phyloP scores from a whole-genome alignment of 1,140 invertebrate genomes.

The Drosophila eugracilis region DNA sequence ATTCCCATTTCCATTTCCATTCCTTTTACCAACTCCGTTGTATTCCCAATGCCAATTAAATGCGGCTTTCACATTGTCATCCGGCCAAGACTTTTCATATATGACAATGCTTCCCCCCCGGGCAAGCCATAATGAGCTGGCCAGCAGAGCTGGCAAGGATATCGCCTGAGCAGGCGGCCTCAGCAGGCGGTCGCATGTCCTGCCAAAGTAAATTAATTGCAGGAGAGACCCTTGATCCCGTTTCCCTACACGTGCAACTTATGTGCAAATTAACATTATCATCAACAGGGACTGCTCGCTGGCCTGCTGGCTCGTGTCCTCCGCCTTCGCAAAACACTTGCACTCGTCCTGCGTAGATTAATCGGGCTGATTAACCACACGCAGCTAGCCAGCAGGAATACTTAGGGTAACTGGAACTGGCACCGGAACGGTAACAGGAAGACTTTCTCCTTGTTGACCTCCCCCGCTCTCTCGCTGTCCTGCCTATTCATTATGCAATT shows the following conservation, averaged over 20 bases:
- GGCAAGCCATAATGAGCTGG: constrained; percentile 64
- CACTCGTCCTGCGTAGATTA: constrained; percentile 73
- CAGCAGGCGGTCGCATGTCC: constrained; percentile 77
- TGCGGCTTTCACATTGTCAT: constrained; percentile 70
- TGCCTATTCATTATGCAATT: constrained; percentile 80
- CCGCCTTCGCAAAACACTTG: constrained; percentile 24
- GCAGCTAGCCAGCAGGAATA: constrained; percentile 33
- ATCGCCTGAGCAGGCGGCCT: constrained; percentile 8
- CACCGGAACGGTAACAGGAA: not conserved
- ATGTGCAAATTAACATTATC: constrained; percentile 80
- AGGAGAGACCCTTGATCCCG: constrained; percentile 31
- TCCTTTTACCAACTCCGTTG: constrained; percentile 25
- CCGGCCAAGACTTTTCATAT: constrained; percentile 52
- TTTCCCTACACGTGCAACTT: constrained; percentile 49
- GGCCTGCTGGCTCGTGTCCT: constrained; percentile 16
- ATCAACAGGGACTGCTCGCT: constrained; percentile 40
- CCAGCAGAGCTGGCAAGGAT: constrained; percentile 14
- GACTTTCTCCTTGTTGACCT: no score
- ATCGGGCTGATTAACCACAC: constrained; percentile 78
- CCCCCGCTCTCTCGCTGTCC: constrained; percentile 20
- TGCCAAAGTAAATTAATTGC: constrained; percentile 84
- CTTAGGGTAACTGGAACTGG: not conserved
- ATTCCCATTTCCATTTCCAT: constrained; percentile 31
- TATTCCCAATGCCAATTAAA: constrained; percentile 77
- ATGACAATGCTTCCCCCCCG: constrained; percentile 65